Base-by-base conservation (phyloP, 2,888 invertebrate species). In the Alviniconcha strummeri region DNA sequence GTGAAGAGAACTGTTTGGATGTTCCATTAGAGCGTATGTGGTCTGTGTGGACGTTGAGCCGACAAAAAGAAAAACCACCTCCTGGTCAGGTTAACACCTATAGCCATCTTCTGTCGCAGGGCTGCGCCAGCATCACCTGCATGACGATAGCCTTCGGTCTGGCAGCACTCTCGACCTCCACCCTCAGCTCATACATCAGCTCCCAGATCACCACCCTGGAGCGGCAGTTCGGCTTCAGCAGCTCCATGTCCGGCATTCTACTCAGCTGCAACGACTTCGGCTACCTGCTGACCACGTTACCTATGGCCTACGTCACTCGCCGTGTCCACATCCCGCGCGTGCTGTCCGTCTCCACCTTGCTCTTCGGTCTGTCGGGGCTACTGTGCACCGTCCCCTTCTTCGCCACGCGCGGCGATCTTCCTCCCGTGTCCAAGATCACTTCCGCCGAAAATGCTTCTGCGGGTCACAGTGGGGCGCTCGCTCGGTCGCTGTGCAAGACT, bases 251-350 rank as follows among this genome's bases (percentile, higher is more conserved):
- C 5, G 92, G 92, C 0, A 85, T 91, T 36, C 84, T 92, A 11
- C 88, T 91, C 86, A 90, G 89, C 80, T 90, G 90, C 84, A 91
- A 92, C 83, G 91, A 92, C 84, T 87, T 91, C n/a, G 91, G 91
- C 69, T 91, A 88, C 85, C 84, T 91, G 81, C 36, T 83, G 9
- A 87, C 87, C 72, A 88, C 87, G 0, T 81, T 90, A 4, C 86
- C 89, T 79, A 86, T 89, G 72, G 88, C 89, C 17, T 88, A 89
- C 82, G 85, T 89, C 52, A 86, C 89, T 4, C 64, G 86, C 2
- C 81, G 86, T 11, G 54, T 88, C 4, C 89, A 91, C 82, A 89
- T 89, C 11, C 90, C 89, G 0, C 84, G 90, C 55, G 86, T 87
- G 5, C 86, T 91, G 6, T 88, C 88, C 5, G 1, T 88, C 13